Percentiles rank a stretch among this genome's conserved stretches.
These are phyloP conservation scores for Artibeus lituratus DNA, from an alignment of 2,797 vertebrate species.

Conservation along the genomic window DNA sequence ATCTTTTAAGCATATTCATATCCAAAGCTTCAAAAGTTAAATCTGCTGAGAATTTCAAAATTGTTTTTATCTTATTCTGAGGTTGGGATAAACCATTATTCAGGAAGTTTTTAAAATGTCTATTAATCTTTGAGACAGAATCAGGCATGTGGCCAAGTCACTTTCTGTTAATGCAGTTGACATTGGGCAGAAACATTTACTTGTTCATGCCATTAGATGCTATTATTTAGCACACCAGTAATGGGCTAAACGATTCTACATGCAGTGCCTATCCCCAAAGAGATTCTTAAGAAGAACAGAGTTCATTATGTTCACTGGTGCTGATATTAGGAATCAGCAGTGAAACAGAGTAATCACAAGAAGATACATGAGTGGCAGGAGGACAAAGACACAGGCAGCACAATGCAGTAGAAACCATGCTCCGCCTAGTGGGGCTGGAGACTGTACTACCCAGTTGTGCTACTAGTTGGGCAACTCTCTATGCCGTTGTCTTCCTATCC, in stretches of 20 bases:
- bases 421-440: neutral
- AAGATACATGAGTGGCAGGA: neutral
- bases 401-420: neutral
- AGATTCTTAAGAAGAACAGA: conserved; percentile 51
- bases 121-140: neutral
- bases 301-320: conserved; percentile 60
- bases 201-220: conserved; percentile 6
- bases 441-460: neutral
- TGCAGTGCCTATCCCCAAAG: conserved; percentile 37
- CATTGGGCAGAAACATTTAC: conserved; percentile 4
- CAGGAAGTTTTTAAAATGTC: neutral
- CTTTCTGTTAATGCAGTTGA: conserved; percentile 21
- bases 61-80: conserved; percentile 10
- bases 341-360: neutral
- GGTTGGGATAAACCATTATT: neutral
- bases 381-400: neutral
- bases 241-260: conserved; percentile 36
- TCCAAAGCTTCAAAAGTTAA: neutral
- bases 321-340: conserved; percentile 44
- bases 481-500: neutral
- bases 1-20: neutral
- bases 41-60: conserved; percentile 21
- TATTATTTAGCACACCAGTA: conserved; percentile 14
- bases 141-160: conserved; percentile 6
- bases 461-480: neutral